Evolutionary conservation across 2,888 invertebrate species (phyloP).

Genomic region (Caenorhabditis drosophilae): DNA sequence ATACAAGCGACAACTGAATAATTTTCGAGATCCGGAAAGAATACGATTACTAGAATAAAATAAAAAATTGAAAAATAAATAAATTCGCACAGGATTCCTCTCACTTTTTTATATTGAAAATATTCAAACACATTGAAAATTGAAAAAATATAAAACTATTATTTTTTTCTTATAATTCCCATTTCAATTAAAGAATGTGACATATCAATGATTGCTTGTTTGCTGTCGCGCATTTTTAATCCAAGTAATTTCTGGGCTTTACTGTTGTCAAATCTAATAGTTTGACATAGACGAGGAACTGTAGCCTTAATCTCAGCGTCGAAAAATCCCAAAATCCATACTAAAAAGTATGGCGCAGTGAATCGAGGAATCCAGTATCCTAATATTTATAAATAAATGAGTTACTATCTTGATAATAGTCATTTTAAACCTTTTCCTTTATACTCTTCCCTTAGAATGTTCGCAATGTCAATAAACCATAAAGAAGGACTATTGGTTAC

Average conservation of each 20-base stretch:
- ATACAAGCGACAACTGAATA: constrained; percentile 42
- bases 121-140: no score
- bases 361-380: constrained; percentile 71
- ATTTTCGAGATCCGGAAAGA: constrained; percentile 44
- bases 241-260: constrained; percentile 69
- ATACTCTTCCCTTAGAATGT: constrained; percentile 72
- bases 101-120: no score
- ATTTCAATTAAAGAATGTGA: constrained; percentile 73
- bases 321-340: constrained; percentile 70
- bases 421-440: constrained; percentile 69
- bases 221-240: constrained; percentile 71
- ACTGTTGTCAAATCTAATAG: constrained; percentile 69
- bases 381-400: constrained; percentile 8
- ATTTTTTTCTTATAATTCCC: constrained; percentile 68
- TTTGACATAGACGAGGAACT: constrained; percentile 62
- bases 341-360: constrained; percentile 70
- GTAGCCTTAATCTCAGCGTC: constrained; percentile 71
- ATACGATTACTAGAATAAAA: constrained; percentile 16
- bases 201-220: constrained; percentile 73
- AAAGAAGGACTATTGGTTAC: constrained; percentile 62
- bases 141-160: constrained; percentile 2
- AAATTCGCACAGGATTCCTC: no score
- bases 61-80: neutral
- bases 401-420: neutral
- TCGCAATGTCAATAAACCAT: constrained; percentile 73